Conservation (phyloP, 2,797 vertebrate genomes). For the Acridotheres tristis region DNA sequence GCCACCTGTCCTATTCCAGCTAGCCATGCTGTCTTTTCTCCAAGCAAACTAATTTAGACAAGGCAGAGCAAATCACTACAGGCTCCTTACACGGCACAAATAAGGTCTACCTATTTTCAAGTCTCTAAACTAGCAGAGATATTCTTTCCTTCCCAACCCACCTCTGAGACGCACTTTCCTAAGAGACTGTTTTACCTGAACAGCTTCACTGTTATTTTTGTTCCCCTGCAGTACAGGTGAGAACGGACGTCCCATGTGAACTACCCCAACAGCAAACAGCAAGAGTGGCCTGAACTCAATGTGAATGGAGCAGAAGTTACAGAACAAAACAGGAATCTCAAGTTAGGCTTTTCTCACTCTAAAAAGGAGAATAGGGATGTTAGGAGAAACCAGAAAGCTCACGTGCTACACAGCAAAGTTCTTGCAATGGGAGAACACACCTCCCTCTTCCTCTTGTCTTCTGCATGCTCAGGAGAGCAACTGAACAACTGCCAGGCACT, state of each 20-base stretch:
- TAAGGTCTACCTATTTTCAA: background rate
- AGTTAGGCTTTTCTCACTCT: constrained; percentile 26
- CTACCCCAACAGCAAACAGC: background rate
- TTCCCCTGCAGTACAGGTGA: constrained; percentile 2
- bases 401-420: background rate
- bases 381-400: constrained; percentile 44
- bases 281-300: background rate
- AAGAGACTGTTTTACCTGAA: constrained; percentile 53
- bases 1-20: background rate
- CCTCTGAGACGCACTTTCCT: background rate
- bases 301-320: constrained; percentile 40
- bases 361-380: background rate
- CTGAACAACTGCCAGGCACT: background rate
- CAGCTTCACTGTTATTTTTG: constrained; percentile 35
- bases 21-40: background rate
- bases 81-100: background rate
- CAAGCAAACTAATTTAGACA: background rate
- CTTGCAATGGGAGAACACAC: background rate
- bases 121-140: background rate
- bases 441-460: constrained; percentile 3
- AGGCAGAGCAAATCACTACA: background rate
- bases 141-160: background rate
- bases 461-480: background rate
- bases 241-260: constrained; percentile 11
- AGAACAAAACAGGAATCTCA: constrained; percentile 58